A percentile compares a stretch with the other conserved stretches of the same genome.
Conservation (phyloP, 2,113 vertebrate species). For the Melanerpes formicivorus region DNA sequence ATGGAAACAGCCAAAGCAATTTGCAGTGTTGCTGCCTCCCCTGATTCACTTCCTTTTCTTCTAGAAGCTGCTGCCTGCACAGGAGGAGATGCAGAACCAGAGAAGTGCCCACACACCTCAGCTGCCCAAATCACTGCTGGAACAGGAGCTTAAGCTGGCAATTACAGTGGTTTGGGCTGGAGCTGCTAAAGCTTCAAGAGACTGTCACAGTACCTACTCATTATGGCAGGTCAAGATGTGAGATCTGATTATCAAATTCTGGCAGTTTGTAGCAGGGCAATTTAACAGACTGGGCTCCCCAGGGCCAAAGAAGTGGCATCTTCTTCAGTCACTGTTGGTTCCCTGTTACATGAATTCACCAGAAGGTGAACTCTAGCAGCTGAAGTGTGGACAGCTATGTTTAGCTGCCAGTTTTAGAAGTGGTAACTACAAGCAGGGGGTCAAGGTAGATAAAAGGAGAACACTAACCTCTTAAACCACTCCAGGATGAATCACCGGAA, state of each 20-base stretch:
- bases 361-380: neutral
- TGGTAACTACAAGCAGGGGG: neutral
- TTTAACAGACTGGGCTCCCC: neutral
- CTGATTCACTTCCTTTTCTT: neutral
- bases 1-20: constrained; percentile 6
- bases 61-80: neutral
- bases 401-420: neutral
- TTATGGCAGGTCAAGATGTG: neutral
- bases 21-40: neutral
- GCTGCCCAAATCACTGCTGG: neutral
- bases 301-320: neutral
- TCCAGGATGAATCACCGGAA: constrained; percentile 20
- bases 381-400: neutral
- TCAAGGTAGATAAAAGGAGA: neutral
- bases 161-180: neutral
- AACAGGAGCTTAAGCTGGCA: neutral
- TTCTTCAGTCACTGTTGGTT: rapidly evolving
- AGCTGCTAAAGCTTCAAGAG: neutral
- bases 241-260: neutral
- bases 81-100: neutral
- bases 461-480: neutral
- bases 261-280: neutral
- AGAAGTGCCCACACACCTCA: neutral
- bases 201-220: neutral
- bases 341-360: neutral